phyloP scores from a whole-genome alignment of 2,888 invertebrate species.

The Linyphia triangularis region DNA sequence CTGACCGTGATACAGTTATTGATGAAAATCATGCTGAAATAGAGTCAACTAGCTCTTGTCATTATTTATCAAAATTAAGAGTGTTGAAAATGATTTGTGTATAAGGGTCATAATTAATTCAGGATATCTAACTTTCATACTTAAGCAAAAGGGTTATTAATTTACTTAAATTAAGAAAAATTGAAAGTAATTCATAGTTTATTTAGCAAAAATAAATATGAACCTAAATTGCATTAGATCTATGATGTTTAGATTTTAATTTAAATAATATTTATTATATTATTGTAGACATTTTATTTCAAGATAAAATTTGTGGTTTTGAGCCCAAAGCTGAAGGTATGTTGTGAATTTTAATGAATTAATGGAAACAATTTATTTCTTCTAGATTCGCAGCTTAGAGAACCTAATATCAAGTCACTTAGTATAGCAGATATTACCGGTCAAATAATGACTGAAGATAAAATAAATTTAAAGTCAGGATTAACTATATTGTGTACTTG shows the following conservation, averaged over 20 bases:
- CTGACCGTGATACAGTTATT: background rate
- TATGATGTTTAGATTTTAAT: background rate
- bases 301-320: background rate
- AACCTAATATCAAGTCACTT: background rate
- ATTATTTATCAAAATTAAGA: too few relatives aligned
- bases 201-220: background rate
- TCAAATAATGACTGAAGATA: background rate
- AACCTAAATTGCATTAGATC: background rate
- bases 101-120: too few relatives aligned
- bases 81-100: too few relatives aligned
- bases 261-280: background rate
- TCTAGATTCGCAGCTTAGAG: too few relatives aligned
- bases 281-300: background rate
- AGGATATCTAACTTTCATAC: too few relatives aligned
- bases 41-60: background rate
- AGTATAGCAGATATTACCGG: background rate
- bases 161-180: too few relatives aligned
- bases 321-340: background rate
- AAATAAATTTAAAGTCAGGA: background rate
- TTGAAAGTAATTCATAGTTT: background rate
- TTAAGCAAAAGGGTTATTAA: too few relatives aligned
- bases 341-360: background rate
- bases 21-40: background rate
- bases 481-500: background rate
- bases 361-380: background rate